Evolutionary conservation across 2,113 vertebrate species (phyloP).

Genomic region (Hyla sarda): DNA sequence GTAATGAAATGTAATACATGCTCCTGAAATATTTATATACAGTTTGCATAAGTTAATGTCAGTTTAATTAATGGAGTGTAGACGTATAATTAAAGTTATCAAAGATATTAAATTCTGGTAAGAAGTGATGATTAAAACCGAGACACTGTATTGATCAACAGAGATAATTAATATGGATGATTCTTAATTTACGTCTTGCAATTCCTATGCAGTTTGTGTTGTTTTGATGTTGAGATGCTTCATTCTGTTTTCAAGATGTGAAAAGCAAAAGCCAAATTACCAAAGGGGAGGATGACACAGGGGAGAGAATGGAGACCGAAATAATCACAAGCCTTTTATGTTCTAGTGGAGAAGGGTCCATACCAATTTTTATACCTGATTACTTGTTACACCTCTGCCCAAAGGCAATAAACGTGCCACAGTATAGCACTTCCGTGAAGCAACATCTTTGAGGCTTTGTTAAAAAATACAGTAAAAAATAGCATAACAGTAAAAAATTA

Average conservation of each 20-base stretch:
- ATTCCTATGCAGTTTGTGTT: conserved; percentile 2
- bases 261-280: background rate
- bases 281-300: background rate
- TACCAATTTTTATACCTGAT: background rate
- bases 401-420: no score
- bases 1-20: conserved; percentile 32
- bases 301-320: background rate
- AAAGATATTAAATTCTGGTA: conserved; percentile 50
- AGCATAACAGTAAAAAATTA: no score
- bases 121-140: conserved; percentile 40
- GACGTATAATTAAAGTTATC: conserved; percentile 39
- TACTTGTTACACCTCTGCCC: background rate
- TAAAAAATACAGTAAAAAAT: no score
- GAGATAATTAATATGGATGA: conserved; percentile 41
- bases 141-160: conserved; percentile 31
- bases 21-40: conserved; percentile 43
- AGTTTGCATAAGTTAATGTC: conserved; percentile 48
- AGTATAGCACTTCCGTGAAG: no score
- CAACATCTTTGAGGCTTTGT: no score
- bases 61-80: conserved; percentile 39
- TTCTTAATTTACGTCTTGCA: conserved; percentile 25
- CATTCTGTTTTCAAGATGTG: background rate
- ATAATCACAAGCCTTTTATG: background rate
- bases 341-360: background rate
- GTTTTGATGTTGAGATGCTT: background rate